Conservation (phyloP, 2,888 invertebrate genomes). For the Camponotus fellah region DNA sequence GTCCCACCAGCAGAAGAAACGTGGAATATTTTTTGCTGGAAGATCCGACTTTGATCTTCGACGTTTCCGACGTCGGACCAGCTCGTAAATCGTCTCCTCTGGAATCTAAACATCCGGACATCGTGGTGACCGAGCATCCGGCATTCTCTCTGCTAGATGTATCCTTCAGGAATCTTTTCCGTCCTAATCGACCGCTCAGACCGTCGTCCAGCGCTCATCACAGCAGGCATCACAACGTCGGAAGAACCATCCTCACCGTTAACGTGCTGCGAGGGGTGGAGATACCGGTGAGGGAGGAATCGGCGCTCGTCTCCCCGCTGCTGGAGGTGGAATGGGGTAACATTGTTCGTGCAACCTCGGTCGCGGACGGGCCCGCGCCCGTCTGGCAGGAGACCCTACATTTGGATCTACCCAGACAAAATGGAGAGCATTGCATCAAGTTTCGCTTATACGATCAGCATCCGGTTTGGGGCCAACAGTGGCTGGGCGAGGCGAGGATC, state of each 20-base stretch:
- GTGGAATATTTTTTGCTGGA: conserved; percentile 78
- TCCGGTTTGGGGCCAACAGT: conserved; percentile 84
- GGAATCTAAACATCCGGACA: conserved; percentile 74
- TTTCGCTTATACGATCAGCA: conserved; percentile 83
- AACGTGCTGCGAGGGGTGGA: conserved; percentile 83
- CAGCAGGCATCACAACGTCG: conserved; percentile 70
- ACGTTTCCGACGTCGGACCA: conserved; percentile 37
- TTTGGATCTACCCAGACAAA: conserved; percentile 79
- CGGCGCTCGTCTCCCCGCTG: conserved; percentile 82
- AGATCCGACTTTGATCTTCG: conserved; percentile 75
- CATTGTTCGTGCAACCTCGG: conserved; percentile 73
- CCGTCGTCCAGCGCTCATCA: conserved; percentile 70
- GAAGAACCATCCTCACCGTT: conserved; percentile 80
- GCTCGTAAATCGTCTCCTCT: not conserved
- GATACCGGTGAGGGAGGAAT: conserved; percentile 84
- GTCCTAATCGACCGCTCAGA: conserved; percentile 76
- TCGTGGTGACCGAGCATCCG: conserved; percentile 80
- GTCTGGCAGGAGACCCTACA: conserved; percentile 84
- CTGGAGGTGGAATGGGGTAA: conserved; percentile 83
- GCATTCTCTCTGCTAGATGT: conserved; percentile 79
- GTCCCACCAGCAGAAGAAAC: conserved; percentile 53
- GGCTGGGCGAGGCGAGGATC: conserved; percentile 83
- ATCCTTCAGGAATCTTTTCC: conserved; percentile 78
- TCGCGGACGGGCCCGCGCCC: conserved; percentile 83
- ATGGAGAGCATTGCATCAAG: conserved; percentile 78